Conservation (phyloP, 2,113 vertebrate species). For the Vimba vimba region DNA sequence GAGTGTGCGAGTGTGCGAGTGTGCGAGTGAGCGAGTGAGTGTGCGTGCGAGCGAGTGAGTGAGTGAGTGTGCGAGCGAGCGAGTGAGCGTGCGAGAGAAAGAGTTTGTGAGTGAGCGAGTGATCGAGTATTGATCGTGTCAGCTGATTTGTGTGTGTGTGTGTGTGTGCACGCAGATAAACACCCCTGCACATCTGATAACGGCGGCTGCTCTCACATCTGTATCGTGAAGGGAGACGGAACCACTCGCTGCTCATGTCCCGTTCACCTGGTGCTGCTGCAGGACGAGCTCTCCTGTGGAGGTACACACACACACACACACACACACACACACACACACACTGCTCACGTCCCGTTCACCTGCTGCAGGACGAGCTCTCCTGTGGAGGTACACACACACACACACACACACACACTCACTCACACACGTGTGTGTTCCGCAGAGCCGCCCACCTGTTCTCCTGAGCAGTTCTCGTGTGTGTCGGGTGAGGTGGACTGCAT, state of each 20-base stretch:
- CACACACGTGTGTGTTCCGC: constrained; percentile 20
- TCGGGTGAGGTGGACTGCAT: constrained; percentile 98
- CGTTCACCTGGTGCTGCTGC: constrained; percentile 79
- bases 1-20: too few species aligned
- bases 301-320: constrained; percentile 71
- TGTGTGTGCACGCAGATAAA: constrained; percentile 76
- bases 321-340: too few species aligned
- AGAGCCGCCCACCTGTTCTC: constrained; percentile 97
- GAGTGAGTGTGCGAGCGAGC: too few species aligned
- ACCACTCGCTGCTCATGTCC: constrained; percentile 96
- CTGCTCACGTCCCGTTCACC: too few species aligned
- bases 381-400: too few species aligned
- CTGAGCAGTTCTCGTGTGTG: constrained; percentile 93
- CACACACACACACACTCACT: too few species aligned
- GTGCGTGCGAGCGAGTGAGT: fast-evolving
- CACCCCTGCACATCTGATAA: constrained; percentile 95
- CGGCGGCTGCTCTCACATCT: constrained; percentile 96
- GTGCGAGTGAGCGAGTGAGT: too few species aligned
- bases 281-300: constrained; percentile 94
- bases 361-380: too few species aligned
- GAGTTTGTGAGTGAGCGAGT: fast-evolving
- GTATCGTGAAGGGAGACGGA: constrained; percentile 94
- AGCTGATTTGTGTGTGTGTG: background rate
- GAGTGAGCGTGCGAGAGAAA: fast-evolving
- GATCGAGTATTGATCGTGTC: too few species aligned